Base-by-base conservation (phyloP, 1,140 invertebrate species). In the Cyrtorhinus lividipennis region DNA sequence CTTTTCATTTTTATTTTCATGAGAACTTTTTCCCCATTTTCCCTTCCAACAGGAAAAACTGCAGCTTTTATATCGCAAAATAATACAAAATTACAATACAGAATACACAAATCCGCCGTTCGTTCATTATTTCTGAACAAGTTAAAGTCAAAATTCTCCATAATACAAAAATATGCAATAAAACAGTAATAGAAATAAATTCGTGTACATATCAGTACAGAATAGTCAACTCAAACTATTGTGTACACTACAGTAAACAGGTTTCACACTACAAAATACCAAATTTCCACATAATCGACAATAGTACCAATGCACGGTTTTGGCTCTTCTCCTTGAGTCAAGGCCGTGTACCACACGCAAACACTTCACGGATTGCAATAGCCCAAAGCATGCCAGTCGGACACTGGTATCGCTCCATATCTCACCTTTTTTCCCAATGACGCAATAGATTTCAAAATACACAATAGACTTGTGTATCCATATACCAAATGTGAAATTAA, bases 161-260 rank as follows among this genome's bases (percentile, higher is more conserved):
- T 62, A 60, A n/a, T n/a, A n/a, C n/a, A n/a, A n/a, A n/a, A 30
- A 62, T n/a, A 56, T 45, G 38, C 61, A 62, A 26, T 62, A 53
- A 15, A n/a, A n/a, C n/a, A n/a, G n/a, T 20, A 22, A 53, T 15
- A 8, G 10, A 27, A 60, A 60, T 15, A 62, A 62, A 62, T 53
- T 56, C 23, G 48, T 56, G 62, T 57, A 67, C 59, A 48, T 62
- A 65, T 67, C 66, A 64, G 65, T 68, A 65, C 65, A 63, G 61
- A 66, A 66, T 68, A 68, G 67, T 66, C 61, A 59, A 58, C 12
- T 58, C 60, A 66, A 56, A 67, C 66, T 67, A 67, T 67, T 67
- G 61, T 67, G 57, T 62, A 65, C 56, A 66, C 45, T 48, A 65
- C 53, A 24, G 15, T 58, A 24, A 24, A 58, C 56, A 24, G 56